Evolutionary conservation across 2,797 vertebrate genomes (phyloP).

Genomic region (Silurus lanzhouensis): DNA sequence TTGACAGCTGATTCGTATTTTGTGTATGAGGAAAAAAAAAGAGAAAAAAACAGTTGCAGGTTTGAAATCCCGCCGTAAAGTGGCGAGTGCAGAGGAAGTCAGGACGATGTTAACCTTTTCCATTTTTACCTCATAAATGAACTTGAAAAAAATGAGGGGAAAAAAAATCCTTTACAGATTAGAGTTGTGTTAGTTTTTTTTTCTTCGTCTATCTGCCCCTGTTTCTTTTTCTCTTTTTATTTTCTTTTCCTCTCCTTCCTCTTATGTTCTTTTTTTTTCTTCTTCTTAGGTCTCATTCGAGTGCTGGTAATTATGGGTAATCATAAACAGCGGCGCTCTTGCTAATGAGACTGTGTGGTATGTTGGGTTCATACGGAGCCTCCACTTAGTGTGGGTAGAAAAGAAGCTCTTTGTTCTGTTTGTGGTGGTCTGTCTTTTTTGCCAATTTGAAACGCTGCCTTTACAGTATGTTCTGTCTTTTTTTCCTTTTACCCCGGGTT

Average conservation of each 20-base stretch:
- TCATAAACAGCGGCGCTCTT: conserved; percentile 71
- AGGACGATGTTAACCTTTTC: conserved; percentile 73
- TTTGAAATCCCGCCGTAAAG: conserved; percentile 78
- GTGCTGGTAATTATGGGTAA: conserved; percentile 78
- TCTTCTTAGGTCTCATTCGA: conserved; percentile 69
- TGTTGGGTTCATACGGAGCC: conserved; percentile 63
- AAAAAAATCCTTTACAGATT: conserved; percentile 36
- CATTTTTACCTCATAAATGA: conserved; percentile 66
- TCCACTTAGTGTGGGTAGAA: conserved; percentile 65
- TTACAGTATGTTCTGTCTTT: conserved; percentile 64
- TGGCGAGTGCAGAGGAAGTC: conserved; percentile 68
- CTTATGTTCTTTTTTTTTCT: conserved; percentile 60
- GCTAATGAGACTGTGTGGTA: conserved; percentile 68
- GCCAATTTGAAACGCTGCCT: conserved; percentile 62
- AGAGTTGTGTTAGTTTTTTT: conserved; percentile 45
- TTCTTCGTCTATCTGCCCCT: not conserved
- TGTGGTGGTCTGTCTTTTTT: conserved; percentile 53
- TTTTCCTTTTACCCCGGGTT: conserved; percentile 58
- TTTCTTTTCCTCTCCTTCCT: conserved; percentile 52
- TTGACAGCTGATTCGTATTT: conserved; percentile 75
- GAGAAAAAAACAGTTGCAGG: conserved; percentile 64
- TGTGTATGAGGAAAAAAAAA: conserved; percentile 63
- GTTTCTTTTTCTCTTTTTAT: conserved; percentile 36
- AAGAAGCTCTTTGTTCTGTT: conserved; percentile 63
- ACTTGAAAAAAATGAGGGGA: conserved; percentile 62